Percentiles rank a stretch among this genome's conserved stretches.
phyloP scores from a whole-genome alignment of 2,888 invertebrate genomes.

The Laothoe populi region DNA sequence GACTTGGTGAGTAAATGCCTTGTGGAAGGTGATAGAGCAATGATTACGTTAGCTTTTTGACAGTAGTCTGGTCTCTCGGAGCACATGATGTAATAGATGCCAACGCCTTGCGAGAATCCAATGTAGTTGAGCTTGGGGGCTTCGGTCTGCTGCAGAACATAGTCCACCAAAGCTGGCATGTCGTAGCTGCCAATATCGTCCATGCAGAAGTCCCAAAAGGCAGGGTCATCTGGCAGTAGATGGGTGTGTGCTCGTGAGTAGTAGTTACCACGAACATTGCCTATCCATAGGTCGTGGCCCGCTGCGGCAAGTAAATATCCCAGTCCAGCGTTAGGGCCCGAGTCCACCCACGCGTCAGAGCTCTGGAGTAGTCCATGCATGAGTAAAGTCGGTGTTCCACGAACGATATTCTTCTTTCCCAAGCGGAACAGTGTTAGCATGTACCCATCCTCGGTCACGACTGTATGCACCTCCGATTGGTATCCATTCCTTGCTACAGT shows the following conservation, averaged over 20 bases:
- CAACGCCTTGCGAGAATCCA: slow-evolving; percentile 91
- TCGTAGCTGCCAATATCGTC: slow-evolving; percentile 91
- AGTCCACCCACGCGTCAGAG: slow-evolving; percentile 64
- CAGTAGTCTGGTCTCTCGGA: slow-evolving; percentile 87
- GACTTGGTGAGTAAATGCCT: slow-evolving; percentile 73
- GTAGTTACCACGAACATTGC: slow-evolving; percentile 41
- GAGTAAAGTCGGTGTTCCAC: slow-evolving; percentile 56
- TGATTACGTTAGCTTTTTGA: slow-evolving; percentile 84
- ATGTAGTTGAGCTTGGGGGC: slow-evolving; percentile 70
- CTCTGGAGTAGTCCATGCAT: slow-evolving; percentile 69
- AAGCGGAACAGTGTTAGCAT: slow-evolving; percentile 58
- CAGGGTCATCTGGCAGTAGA: slow-evolving; percentile 59
- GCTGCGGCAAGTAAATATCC: slow-evolving; percentile 50
- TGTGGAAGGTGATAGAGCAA: slow-evolving; percentile 87
- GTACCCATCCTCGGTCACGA: slow-evolving; percentile 66
- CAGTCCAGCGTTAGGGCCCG: slow-evolving; percentile 56
- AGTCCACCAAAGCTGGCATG: slow-evolving; percentile 86
- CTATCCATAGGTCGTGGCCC: slow-evolving; percentile 45
- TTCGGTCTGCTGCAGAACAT: slow-evolving; percentile 55
- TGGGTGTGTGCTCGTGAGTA: slow-evolving; percentile 80
- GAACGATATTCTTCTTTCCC: background rate
- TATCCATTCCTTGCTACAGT: slow-evolving; percentile 52
- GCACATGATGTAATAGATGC: slow-evolving; percentile 87
- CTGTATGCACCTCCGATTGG: slow-evolving; percentile 55
- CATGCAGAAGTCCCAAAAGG: slow-evolving; percentile 88